These are phyloP conservation scores for Lepilemur septentrionalis DNA, from an alignment of 2,797 vertebrate species.

Conservation along the genomic window DNA sequence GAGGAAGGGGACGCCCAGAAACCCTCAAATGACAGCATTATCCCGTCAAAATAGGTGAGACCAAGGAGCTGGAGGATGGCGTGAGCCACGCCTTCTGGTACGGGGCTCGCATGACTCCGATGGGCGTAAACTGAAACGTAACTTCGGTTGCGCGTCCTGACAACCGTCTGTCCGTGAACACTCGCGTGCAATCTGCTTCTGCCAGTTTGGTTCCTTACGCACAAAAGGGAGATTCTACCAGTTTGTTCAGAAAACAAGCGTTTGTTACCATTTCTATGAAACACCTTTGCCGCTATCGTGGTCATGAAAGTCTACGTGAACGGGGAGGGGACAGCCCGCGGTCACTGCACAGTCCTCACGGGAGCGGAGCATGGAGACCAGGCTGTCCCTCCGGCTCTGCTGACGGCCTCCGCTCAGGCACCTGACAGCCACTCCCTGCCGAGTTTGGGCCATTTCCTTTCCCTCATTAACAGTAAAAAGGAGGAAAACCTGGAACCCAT, in stretches of 20 bases:
- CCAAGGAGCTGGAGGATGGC: not conserved
- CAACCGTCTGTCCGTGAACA: too few relatives aligned
- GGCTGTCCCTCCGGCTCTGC: not conserved
- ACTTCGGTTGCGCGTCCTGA: not conserved
- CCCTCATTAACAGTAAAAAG: not conserved
- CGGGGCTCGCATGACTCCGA: not conserved
- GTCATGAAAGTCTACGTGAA: not conserved
- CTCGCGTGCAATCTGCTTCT: fast-evolving
- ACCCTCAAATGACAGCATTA: not conserved
- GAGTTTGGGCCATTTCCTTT: not conserved
- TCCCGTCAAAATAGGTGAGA: not conserved
- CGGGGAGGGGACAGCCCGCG: not conserved
- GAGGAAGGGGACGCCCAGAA: not conserved
- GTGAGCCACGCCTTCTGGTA: not conserved
- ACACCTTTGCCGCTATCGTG: not conserved
- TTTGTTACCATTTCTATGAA: not conserved
- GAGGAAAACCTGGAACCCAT: not conserved
- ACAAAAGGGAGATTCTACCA: not conserved
- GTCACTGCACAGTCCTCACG: not conserved
- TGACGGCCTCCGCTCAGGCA: conserved; percentile 36
- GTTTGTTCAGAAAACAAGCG: not conserved
- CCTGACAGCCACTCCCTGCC: not conserved
- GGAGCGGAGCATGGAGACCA: not conserved
- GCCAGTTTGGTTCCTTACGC: not conserved
- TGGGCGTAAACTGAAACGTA: not conserved